Conservation (phyloP, 2,797 vertebrate species). For the Neosilurus mollespiculum region DNA sequence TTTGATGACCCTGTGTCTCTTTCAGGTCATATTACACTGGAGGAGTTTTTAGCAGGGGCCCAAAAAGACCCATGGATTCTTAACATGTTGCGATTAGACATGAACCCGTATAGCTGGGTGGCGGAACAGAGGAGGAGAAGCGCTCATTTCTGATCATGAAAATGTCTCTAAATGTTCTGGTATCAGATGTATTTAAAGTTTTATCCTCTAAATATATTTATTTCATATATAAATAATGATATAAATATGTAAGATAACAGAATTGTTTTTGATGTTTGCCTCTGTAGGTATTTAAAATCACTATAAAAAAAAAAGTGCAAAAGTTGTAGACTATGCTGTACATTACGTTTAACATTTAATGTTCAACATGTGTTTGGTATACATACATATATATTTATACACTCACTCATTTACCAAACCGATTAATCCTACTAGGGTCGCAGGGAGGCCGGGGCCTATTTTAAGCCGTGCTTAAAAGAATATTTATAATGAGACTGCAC, state of each 20-base stretch:
- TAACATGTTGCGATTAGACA: slow-evolving; percentile 74
- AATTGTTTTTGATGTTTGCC: background rate
- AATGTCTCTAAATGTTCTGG: background rate
- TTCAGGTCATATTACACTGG: slow-evolving; percentile 67
- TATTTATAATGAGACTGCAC: background rate
- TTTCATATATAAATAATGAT: too few species aligned
- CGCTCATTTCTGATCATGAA: slow-evolving; percentile 62
- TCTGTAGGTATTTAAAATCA: too few species aligned
- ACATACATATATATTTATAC: too few species aligned
- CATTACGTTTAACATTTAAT: too few species aligned
- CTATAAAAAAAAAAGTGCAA: too few species aligned
- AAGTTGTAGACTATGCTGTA: too few species aligned
- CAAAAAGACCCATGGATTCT: slow-evolving; percentile 73
- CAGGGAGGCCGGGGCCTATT: too few species aligned
- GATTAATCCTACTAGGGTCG: too few species aligned
- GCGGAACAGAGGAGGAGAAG: slow-evolving; percentile 71
- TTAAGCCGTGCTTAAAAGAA: too few species aligned
- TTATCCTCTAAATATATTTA: too few species aligned
- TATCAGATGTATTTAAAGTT: background rate
- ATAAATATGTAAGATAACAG: background rate
- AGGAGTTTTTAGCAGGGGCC: slow-evolving; percentile 72
- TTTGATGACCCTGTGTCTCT: background rate
- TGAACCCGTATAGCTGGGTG: slow-evolving; percentile 72
- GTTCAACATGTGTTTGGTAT: background rate
- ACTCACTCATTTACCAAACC: too few species aligned